Percentiles rank a stretch among this genome's conserved stretches.
phyloP scores from a whole-genome alignment of 2,113 vertebrate genomes.

The Nothobranchius kuhntae region DNA sequence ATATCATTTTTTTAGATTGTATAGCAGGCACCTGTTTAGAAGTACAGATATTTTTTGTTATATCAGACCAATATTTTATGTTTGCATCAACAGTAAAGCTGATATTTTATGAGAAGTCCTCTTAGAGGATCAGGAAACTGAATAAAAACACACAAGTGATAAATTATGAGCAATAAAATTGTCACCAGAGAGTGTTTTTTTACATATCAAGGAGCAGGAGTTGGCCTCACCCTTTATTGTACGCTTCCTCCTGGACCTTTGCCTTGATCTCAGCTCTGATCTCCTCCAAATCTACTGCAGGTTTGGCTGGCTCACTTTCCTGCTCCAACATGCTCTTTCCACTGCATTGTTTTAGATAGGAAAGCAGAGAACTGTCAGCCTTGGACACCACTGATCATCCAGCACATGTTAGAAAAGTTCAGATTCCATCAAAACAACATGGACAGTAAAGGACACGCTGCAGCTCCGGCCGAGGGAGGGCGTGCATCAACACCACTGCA shows the following conservation, averaged over 20 bases:
- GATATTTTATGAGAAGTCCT: background rate
- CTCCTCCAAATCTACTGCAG: slow-evolving; percentile 80
- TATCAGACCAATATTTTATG: no score
- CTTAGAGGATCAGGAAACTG: background rate
- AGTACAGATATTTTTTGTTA: no score
- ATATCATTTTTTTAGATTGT: no score
- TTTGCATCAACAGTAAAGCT: background rate
- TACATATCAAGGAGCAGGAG: slow-evolving; percentile 10
- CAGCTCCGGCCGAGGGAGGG: slow-evolving; percentile 5
- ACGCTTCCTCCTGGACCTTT: slow-evolving; percentile 92
- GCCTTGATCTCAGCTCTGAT: slow-evolving; percentile 86
- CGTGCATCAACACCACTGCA: slow-evolving; percentile 17
- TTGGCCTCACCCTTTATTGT: slow-evolving; percentile 89
- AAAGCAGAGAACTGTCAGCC: slow-evolving; percentile 60
- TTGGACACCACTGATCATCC: slow-evolving; percentile 23
- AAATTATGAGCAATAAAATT: slow-evolving; percentile 21
- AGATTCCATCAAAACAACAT: slow-evolving; percentile 38
- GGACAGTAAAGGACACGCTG: slow-evolving; percentile 11
- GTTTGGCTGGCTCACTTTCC: slow-evolving; percentile 81
- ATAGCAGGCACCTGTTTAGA: no score
- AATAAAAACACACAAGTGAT: background rate
- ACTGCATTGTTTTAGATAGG: slow-evolving; percentile 82
- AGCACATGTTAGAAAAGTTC: slow-evolving; percentile 27
- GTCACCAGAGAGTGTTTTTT: slow-evolving; percentile 4
- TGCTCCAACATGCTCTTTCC: slow-evolving; percentile 84